A percentile compares a stretch with the other conserved stretches of the same genome.
Evolutionary conservation across 2,888 invertebrate genomes (phyloP).

Genomic region (Acronicta alni): DNA sequence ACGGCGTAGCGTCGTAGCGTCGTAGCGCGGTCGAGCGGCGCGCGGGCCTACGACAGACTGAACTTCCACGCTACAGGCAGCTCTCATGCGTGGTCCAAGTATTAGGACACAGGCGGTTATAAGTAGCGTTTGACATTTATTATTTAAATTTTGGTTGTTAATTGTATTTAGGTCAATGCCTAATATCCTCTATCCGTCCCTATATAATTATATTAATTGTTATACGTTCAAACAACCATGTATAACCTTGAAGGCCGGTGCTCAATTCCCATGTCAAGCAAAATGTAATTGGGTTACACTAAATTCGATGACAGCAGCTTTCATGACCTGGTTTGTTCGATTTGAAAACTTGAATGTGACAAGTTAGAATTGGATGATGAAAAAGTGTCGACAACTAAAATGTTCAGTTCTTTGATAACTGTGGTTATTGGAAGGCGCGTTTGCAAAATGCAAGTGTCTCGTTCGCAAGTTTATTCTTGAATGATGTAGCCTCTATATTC

Average conservation of each 20-base stretch:
- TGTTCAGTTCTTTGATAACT: too few species aligned
- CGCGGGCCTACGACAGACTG: constrained; percentile 52
- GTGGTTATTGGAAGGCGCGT: too few species aligned
- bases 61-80: constrained; percentile 27
- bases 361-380: too few species aligned
- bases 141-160: constrained; percentile 7
- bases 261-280: background rate
- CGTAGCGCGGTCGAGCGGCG: constrained; percentile 55
- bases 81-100: constrained; percentile 28
- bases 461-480: too few species aligned
- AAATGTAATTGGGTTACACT: background rate
- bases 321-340: too few species aligned
- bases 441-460: too few species aligned
- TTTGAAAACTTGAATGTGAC: too few species aligned
- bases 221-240: background rate
- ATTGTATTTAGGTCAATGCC: constrained; percentile 34
- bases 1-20: constrained; percentile 55
- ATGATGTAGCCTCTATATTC: too few species aligned
- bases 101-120: constrained; percentile 12
- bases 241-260: background rate
- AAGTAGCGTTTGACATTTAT: background rate
- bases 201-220: background rate
- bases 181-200: constrained; percentile 3
- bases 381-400: too few species aligned
- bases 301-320: too few species aligned